phyloP scores from a whole-genome alignment of 92 coral and sea anemone species.

The Parazoanthus swiftii region DNA sequence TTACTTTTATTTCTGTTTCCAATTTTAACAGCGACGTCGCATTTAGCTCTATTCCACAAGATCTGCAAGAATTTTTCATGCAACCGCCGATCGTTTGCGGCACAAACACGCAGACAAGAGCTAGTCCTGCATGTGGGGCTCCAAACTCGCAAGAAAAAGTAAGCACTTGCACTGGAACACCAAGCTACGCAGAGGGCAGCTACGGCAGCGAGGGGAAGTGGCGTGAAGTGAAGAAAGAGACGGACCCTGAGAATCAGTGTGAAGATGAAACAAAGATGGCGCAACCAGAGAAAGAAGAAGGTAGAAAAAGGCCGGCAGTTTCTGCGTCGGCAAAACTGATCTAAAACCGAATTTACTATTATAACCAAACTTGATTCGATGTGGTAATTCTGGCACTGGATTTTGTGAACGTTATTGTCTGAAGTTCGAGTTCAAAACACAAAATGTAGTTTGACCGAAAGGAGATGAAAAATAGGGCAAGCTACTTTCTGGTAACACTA shows the following conservation, averaged over 20 bases:
- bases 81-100: neutral
- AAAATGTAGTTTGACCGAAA: no score
- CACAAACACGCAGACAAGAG: neutral
- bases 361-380: no score
- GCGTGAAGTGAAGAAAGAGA: neutral
- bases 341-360: no score
- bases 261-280: neutral
- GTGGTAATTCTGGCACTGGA: no score
- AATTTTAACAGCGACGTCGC: neutral
- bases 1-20: neutral
- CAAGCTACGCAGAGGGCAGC: neutral
- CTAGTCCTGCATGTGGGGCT: neutral
- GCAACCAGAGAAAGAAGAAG: slow-evolving; percentile 3
- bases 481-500: no score
- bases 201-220: neutral
- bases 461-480: no score
- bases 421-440: no score
- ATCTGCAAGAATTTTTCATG: slow-evolving; percentile 21
- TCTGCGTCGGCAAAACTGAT: no score
- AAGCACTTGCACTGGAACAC: neutral
- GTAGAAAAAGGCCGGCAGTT: neutral
- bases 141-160: neutral
- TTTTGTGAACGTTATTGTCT: no score
- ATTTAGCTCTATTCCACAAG: slow-evolving; percentile 24
- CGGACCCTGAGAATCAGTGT: neutral